phyloP scores from a whole-genome alignment of 2,113 vertebrate genomes.

The Ceuthmochares aereus region DNA sequence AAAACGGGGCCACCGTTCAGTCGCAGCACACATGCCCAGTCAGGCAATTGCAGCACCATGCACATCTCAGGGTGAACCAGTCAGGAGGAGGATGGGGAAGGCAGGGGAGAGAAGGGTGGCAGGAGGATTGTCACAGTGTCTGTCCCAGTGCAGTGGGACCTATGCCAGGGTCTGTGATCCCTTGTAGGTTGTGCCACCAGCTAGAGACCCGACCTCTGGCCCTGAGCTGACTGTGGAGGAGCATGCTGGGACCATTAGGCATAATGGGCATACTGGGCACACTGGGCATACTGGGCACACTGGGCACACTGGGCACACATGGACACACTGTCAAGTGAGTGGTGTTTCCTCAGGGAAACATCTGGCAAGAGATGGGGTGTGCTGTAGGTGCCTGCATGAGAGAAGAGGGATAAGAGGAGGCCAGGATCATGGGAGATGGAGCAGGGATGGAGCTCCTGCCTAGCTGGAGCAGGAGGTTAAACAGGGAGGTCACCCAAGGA shows the following conservation, averaged over 20 bases:
- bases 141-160: background rate
- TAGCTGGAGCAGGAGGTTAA: background rate
- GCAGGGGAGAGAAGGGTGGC: background rate
- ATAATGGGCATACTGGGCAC: background rate
- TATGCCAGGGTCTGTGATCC: too few relatives aligned
- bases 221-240: background rate
- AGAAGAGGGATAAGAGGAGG: background rate
- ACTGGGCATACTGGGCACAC: too few relatives aligned
- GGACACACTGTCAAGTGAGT: background rate
- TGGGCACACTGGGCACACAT: background rate
- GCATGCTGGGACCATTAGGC: background rate
- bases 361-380: background rate
- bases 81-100: background rate
- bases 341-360: fast-evolving
- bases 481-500: background rate
- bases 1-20: too few relatives aligned
- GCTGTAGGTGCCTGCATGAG: fast-evolving
- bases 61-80: background rate
- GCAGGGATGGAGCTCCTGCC: background rate
- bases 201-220: background rate
- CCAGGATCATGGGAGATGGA: fast-evolving
- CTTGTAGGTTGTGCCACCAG: background rate
- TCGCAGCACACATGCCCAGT: too few relatives aligned
- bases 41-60: fast-evolving
- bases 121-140: background rate